These are phyloP conservation scores for Drosophila willistoni DNA, from an alignment of 1,140 invertebrate genomes.

Conservation along the genomic window DNA sequence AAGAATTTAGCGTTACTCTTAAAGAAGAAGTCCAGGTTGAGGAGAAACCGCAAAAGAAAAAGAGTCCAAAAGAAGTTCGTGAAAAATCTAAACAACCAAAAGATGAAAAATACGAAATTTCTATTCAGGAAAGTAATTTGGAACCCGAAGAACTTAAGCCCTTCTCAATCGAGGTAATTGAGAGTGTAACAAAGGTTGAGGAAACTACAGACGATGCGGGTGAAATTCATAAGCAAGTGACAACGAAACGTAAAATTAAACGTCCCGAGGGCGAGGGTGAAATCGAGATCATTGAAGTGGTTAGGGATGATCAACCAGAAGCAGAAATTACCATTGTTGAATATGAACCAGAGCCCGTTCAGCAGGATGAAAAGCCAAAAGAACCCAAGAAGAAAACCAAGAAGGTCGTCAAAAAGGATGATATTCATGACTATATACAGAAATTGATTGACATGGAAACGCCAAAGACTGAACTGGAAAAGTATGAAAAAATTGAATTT, in stretches of 20 bases:
- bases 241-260: conserved; percentile 82
- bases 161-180: conserved; percentile 58
- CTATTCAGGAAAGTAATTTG: conserved; percentile 44
- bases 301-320: conserved; percentile 81
- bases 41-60: conserved; percentile 24
- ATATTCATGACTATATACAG: conserved; percentile 78
- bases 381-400: conserved; percentile 68
- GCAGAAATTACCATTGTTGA: conserved; percentile 79
- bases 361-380: conserved; percentile 59
- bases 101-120: conserved; percentile 44
- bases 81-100: conserved; percentile 23
- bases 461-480: conserved; percentile 76
- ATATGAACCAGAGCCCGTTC: conserved; percentile 57
- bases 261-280: conserved; percentile 76
- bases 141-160: conserved; percentile 44
- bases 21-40: conserved; percentile 37
- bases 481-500: conserved; percentile 78
- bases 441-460: conserved; percentile 76
- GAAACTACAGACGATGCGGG: conserved; percentile 69
- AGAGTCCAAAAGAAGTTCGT: conserved; percentile 29
- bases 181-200: conserved; percentile 69
- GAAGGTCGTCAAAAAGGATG: conserved; percentile 71
- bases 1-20: conserved; percentile 33
- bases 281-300: conserved; percentile 82
- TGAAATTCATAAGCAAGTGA: conserved; percentile 78